These are phyloP conservation scores for Heteromyza rotundicornis DNA, from an alignment of 2,888 invertebrate genomes.

Conservation along the genomic window DNA sequence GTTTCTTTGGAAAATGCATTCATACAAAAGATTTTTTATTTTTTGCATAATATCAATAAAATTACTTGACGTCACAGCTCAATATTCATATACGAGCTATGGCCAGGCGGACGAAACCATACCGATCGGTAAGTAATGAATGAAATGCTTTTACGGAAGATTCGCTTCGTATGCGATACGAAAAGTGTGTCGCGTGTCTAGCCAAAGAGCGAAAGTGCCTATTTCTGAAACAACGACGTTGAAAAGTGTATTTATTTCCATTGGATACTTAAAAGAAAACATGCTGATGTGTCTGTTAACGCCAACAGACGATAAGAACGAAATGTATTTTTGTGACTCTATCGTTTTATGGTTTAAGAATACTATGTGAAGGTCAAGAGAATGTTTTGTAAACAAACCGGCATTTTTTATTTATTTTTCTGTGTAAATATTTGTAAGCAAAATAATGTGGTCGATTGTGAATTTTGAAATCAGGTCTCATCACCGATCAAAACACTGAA, in stretches of 20 bases:
- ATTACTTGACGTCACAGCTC: neutral
- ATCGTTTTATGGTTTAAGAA: too few species aligned
- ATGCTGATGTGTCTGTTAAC: conserved; percentile 50
- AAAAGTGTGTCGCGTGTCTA: conserved; percentile 24
- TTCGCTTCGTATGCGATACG: neutral
- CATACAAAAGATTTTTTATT: neutral
- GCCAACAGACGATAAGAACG: conserved; percentile 44
- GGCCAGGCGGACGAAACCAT: conserved; percentile 25
- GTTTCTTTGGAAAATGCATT: neutral
- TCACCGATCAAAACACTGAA: conserved; percentile 52
- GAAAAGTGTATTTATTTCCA: conserved; percentile 42
- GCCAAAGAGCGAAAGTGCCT: conserved; percentile 11
- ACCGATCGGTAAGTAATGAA: conserved; percentile 41
- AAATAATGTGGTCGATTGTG: neutral
- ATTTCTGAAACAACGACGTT: neutral
- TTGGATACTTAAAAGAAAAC: conserved; percentile 43
- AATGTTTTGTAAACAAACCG: conserved; percentile 39
- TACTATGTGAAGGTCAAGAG: too few species aligned
- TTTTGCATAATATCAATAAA: neutral
- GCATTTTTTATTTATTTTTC: conserved; percentile 18
- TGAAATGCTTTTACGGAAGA: conserved; percentile 5
- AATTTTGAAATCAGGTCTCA: conserved; percentile 40
- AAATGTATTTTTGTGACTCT: neutral
- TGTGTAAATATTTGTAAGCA: neutral
- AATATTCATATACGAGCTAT: conserved; percentile 15